These are phyloP conservation scores for Cephalopachus bancanus DNA, from an alignment of 2,797 vertebrate genomes.

Conservation along the genomic window DNA sequence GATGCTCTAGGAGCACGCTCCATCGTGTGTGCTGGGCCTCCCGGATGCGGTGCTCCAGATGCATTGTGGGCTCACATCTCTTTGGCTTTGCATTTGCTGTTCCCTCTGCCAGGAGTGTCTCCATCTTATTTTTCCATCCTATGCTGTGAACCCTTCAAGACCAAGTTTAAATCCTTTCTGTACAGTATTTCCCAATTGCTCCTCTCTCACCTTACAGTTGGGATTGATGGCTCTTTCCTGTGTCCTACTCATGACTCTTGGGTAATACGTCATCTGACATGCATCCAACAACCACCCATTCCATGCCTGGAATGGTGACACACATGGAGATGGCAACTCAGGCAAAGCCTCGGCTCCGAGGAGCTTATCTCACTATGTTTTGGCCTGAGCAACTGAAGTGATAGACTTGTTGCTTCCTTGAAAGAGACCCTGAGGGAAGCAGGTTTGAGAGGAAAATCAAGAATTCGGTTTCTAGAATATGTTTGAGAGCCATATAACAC, in stretches of 20 bases:
- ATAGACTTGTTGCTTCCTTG: slow-evolving; percentile 9
- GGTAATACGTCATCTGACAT: background rate
- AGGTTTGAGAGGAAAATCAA: background rate
- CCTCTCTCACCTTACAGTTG: background rate
- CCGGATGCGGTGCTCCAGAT: background rate
- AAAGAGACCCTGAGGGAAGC: background rate
- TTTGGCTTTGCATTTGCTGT: background rate
- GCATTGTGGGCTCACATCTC: no score
- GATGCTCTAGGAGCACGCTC: background rate
- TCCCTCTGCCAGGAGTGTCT: background rate
- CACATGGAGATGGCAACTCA: background rate
- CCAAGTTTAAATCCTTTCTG: background rate
- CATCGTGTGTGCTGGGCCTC: background rate
- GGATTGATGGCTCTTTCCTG: background rate
- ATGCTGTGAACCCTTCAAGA: slow-evolving; percentile 1
- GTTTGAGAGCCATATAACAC: background rate
- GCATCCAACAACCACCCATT: background rate
- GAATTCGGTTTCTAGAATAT: background rate
- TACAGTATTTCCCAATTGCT: background rate
- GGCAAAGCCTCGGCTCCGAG: background rate
- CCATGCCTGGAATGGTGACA: background rate
- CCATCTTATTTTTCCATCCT: background rate
- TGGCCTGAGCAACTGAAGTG: background rate
- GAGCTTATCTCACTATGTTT: slow-evolving; percentile 8
- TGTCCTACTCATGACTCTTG: background rate